These are phyloP conservation scores for Gonatopus flavifemur DNA, from an alignment of 1,140 invertebrate species.

Conservation along the genomic window DNA sequence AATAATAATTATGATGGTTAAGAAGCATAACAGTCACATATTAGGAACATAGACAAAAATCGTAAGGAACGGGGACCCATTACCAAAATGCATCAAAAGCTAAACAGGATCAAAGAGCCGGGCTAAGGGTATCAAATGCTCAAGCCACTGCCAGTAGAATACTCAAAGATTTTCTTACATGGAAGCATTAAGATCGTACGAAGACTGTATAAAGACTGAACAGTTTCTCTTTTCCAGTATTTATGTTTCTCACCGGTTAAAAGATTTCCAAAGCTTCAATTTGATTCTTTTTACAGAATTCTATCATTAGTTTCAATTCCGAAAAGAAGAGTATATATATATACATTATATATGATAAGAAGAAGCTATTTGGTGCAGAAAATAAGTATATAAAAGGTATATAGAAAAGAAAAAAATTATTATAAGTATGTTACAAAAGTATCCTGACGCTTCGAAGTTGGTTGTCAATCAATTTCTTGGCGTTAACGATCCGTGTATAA, in stretches of 20 bases:
- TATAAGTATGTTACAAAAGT: constrained; percentile 11
- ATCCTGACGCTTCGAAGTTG: constrained; percentile 8
- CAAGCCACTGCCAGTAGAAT: constrained; percentile 25
- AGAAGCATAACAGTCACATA: constrained; percentile 18
- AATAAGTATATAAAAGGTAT: constrained; percentile 10
- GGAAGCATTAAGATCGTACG: too few relatives aligned
- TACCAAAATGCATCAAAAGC: constrained; percentile 36
- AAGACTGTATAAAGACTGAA: too few relatives aligned
- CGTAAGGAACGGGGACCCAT: not conserved
- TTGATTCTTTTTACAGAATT: too few relatives aligned
- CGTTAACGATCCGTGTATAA: constrained; percentile 6
- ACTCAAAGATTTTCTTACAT: constrained; percentile 23
- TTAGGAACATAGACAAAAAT: constrained; percentile 20
- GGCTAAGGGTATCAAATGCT: constrained; percentile 37
- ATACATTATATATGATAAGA: not conserved
- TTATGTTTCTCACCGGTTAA: too few relatives aligned
- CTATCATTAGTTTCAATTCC: too few relatives aligned
- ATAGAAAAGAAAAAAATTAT: constrained; percentile 18
- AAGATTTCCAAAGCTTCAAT: too few relatives aligned
- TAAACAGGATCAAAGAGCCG: constrained; percentile 18
- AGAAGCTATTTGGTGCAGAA: constrained; percentile 1
- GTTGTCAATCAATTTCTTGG: constrained; percentile 9
- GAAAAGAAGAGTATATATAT: too few relatives aligned
- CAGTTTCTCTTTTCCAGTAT: too few relatives aligned
- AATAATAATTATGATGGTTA: constrained; percentile 2